Evolutionary conservation across 1,140 invertebrate species (phyloP), one percentile per base, ranked within the genome.

Genomic region (Panagrolaimus sp.): DNA sequence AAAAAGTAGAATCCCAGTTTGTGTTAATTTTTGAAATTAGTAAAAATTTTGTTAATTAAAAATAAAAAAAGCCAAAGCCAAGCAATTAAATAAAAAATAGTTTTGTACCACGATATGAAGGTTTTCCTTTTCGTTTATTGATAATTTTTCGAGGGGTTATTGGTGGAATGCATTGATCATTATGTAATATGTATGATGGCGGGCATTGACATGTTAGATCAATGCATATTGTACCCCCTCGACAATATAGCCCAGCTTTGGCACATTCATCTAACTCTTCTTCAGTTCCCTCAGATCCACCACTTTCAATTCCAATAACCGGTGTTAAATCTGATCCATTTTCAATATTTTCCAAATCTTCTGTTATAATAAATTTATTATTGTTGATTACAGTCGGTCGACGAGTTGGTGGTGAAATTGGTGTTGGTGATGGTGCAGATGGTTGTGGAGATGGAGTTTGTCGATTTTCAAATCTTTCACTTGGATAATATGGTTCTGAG

Each of bases 151-250:
- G 65, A 14, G 70, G 43, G 9, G 71, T 38, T 42, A 44, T 48
- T 38, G 71, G 66, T 47, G 76, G 75, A 4, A 78, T 66, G 43
- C 77, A 78, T 63, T 75, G 69, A 64, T 78, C 77, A 51, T 77
- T 72, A 20, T 77, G 71, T 3, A 78, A 69, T 1, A 73, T 61
- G 13, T 71, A 63, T 16, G 69, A 45, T 38, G 73, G 62, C 0
- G 78, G 78, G 63, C 77, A 78, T 53, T 78, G 78, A 45, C 78
- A 79, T 20, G 73, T 78, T 48, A 61, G 48, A 45, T 80, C 75
- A 11, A 78, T 23, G 65, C 78, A 79, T 23, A 79, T 72, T 13
- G 78, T 78, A 9, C 78, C 78, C 13, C 75, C 69, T 27, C 62
- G 66, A 68, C 77, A 79, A 45, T 69, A 53, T 23, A 79, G 63